Evolutionary conservation across 2,113 vertebrate genomes (phyloP), one percentile per base, ranked within the genome.

Genomic region (Bambusicola thoracicus): DNA sequence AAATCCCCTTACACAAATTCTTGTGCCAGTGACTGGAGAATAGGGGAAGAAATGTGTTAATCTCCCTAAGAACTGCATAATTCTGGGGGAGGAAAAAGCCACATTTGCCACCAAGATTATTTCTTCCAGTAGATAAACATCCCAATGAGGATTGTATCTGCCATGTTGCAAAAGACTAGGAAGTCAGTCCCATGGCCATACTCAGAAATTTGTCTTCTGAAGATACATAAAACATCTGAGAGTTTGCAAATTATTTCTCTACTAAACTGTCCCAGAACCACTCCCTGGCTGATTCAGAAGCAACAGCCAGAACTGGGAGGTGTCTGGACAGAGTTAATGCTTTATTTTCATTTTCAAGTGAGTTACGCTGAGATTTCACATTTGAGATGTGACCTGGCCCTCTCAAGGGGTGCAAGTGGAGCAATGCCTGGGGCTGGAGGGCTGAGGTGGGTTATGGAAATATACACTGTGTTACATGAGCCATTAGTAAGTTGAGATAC

Each of bases 401-500:
- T 53, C 51, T 25, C 2, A 2, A 13, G 41, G 15, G 4, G 24
- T 22, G 30, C 8, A 34, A 16, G 25, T 7, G 22, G 40, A 44
- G 18, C 72, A 53, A 27, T 3, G 4, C 10, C 11, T 5, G 11
- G 44, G 44, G 30, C 48, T 63, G 73, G 32, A 61, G 40, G 36
- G 44, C 49, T 78, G 88, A 51, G 17, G 17, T 30, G 29, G 25
- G 10, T 14, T 30, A 25, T 36, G 41, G 22, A 61, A 49, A 84
- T 1, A 1, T n/a, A 40, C 12, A 4, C 40, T 8, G n/a, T 58
- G 22, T 20, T 12, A 18, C 27, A 6, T 8, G 32, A 53, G 6
- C n/a, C 1, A 1, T 3, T 8, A 66, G 8, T 8, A n/a, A 62
- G 4, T 4, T 85, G 32, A n/a, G 20, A 55, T 3, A 25, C 38